These are phyloP conservation scores for Semnornis frantzii DNA, from an alignment of 2,113 vertebrate genomes.

Conservation along the genomic window DNA sequence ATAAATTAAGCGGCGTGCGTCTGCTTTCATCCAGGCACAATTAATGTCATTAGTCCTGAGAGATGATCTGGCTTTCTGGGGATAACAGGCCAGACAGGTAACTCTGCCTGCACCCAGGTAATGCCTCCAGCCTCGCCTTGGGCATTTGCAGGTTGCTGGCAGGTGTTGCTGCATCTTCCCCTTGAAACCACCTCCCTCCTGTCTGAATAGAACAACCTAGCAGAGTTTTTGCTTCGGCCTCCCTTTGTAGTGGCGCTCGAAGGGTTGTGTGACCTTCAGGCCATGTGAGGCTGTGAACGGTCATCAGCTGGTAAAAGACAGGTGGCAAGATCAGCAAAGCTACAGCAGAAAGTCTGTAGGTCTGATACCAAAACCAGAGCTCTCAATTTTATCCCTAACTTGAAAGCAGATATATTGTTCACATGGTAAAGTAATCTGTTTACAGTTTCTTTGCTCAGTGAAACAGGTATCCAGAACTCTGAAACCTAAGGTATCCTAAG, in stretches of 20 bases:
- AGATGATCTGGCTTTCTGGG: conserved; percentile 4
- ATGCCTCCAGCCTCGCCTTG: background rate
- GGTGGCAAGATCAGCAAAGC: background rate
- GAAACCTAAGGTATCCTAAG: background rate
- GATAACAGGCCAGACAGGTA: background rate
- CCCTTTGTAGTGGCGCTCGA: accelerated
- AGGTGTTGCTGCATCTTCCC: background rate
- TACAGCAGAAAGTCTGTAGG: background rate
- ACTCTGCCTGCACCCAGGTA: background rate
- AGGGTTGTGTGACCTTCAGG: background rate
- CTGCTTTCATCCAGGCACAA: conserved; percentile 49
- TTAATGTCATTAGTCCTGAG: conserved; percentile 36
- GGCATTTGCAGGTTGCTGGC: background rate
- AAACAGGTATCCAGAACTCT: too few species aligned
- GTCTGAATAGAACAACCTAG: background rate
- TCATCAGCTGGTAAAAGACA: background rate
- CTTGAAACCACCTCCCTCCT: background rate
- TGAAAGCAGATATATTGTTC: background rate
- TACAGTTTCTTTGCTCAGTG: background rate
- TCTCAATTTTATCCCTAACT: background rate
- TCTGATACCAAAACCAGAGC: background rate
- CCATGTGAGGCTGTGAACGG: background rate
- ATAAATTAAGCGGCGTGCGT: conserved; percentile 17
- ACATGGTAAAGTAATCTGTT: conserved; percentile 5
- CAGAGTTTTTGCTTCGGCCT: background rate